These are phyloP conservation scores for Uloborus plumipes DNA, from an alignment of 2,888 invertebrate genomes.

Conservation along the genomic window DNA sequence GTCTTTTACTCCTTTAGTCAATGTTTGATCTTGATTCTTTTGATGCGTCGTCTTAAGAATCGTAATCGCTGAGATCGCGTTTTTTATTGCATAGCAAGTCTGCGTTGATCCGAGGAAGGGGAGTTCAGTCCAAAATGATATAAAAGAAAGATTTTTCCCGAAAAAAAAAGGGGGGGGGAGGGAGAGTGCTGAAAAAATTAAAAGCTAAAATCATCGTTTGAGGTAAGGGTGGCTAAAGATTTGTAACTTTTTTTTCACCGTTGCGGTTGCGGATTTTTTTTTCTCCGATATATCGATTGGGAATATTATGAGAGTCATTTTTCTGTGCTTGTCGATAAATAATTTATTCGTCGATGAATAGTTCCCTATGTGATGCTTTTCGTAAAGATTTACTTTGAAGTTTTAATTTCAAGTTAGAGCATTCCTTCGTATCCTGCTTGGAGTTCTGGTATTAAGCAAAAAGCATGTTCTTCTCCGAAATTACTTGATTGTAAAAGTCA, in stretches of 20 bases:
- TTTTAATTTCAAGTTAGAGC: not conserved
- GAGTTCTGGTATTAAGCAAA: not conserved
- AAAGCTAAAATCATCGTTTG: constrained; percentile 4
- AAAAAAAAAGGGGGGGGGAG: too few species aligned
- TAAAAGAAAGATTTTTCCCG: constrained; percentile 11
- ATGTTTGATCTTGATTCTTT: constrained; percentile 50
- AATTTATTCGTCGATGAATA: too few species aligned
- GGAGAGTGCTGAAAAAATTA: not conserved
- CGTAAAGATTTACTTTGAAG: too few species aligned
- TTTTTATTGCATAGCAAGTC: constrained; percentile 29
- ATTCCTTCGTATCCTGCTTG: not conserved
- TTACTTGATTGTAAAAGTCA: not conserved
- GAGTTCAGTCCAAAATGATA: constrained; percentile 8
- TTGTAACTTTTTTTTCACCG: constrained; percentile 5
- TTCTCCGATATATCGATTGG: constrained; percentile 9
- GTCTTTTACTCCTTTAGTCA: not conserved
- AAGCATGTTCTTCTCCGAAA: not conserved
- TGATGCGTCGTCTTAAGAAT: constrained; percentile 32
- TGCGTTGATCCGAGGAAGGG: not conserved
- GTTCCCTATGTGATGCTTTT: too few species aligned
- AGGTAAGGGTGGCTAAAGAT: not conserved
- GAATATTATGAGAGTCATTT: constrained; percentile 5
- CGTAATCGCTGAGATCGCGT: constrained; percentile 42
- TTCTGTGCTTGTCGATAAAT: too few species aligned
- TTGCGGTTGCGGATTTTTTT: not conserved